A percentile compares a stretch with the other conserved stretches of the same genome.
These are phyloP conservation scores for Tenrec ecaudatus DNA, from an alignment of 2,113 vertebrate genomes.

Conservation along the genomic window DNA sequence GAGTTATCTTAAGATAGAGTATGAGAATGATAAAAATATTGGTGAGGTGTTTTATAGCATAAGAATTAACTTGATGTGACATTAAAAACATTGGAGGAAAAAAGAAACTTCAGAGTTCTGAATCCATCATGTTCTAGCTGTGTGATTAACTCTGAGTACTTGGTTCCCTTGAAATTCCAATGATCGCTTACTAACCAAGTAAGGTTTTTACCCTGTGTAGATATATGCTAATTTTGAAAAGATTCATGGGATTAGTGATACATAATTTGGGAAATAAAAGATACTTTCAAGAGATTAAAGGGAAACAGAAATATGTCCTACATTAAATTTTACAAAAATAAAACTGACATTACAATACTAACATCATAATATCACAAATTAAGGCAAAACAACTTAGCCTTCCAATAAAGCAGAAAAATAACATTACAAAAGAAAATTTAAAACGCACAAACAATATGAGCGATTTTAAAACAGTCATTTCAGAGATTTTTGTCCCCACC, in stretches of 20 bases:
- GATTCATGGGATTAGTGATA: not conserved
- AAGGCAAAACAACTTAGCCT: not conserved
- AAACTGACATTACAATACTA: not conserved
- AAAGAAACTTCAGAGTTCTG: not conserved
- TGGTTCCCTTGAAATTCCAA: not conserved
- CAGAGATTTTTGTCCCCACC: not conserved
- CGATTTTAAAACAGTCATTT: not conserved
- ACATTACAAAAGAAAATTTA: not conserved
- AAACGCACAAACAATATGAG: not conserved
- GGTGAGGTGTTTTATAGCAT: not conserved
- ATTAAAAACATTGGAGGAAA: not conserved
- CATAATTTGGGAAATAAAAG: not conserved
- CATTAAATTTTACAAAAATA: not conserved
- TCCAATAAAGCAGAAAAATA: not conserved
- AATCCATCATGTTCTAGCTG: not conserved
- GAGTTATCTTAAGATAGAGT: not conserved
- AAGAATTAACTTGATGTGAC: not conserved
- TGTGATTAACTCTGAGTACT: not conserved
- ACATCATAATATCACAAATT: conserved; percentile 20
- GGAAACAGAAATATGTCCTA: no score
- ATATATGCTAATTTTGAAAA: not conserved
- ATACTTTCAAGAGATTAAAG: not conserved
- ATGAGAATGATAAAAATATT: not conserved
- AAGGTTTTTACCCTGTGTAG: not conserved
- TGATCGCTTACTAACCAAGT: not conserved